phyloP scores from a whole-genome alignment of 2,888 invertebrate genomes.

The Steinernema carpocapsae region DNA sequence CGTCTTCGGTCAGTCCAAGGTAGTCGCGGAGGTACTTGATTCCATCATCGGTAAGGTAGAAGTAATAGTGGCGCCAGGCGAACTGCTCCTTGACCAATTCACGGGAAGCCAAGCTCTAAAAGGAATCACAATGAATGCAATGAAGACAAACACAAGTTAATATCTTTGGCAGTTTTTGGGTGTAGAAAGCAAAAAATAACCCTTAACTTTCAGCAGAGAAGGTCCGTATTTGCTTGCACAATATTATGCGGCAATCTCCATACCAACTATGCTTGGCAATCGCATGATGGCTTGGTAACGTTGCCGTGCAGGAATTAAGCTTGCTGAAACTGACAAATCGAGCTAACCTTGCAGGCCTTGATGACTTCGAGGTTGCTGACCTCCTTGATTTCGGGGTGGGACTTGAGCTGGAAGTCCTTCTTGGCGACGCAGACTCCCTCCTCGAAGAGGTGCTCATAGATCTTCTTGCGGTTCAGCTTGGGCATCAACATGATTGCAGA shows the following conservation, averaged over 20 bases:
- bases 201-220: not conserved
- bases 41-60: slow-evolving; percentile 97
- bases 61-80: slow-evolving; percentile 99
- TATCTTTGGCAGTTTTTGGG: too few species aligned
- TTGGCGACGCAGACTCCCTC: slow-evolving; percentile 99
- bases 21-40: slow-evolving; percentile 93
- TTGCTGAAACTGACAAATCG: not conserved
- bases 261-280: slow-evolving; percentile 21
- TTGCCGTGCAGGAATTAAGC: not conserved
- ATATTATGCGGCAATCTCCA: slow-evolving; percentile 19
- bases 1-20: slow-evolving; percentile 95
- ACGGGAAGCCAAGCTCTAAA: slow-evolving; percentile 80
- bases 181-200: not conserved
- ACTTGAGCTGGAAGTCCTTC: slow-evolving; percentile 96
- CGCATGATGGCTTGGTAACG: slow-evolving; percentile 37
- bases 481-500: slow-evolving; percentile 90
- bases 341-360: slow-evolving; percentile 85
- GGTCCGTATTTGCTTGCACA: not conserved
- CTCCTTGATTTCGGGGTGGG: slow-evolving; percentile 90
- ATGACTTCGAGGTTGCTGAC: slow-evolving; percentile 98
- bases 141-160: too few species aligned
- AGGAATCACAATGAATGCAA: not conserved
- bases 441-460: slow-evolving; percentile 82
- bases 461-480: slow-evolving; percentile 92
- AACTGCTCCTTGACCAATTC: slow-evolving; percentile 99